These are phyloP conservation scores for Drosophila erecta DNA, from an alignment of 1,140 invertebrate species.

Conservation along the genomic window DNA sequence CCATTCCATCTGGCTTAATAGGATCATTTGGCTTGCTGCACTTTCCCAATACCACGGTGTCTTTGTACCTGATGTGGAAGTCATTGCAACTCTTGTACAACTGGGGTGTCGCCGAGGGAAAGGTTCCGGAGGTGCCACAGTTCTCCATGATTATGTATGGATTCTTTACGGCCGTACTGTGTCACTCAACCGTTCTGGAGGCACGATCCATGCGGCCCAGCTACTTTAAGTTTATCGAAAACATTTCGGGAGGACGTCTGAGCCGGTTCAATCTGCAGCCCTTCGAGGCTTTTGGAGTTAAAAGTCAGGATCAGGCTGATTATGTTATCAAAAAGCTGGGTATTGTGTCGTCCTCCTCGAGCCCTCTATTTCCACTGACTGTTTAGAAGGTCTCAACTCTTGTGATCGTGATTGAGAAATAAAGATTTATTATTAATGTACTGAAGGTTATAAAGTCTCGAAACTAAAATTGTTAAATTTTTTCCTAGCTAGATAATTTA, in stretches of 20 bases:
- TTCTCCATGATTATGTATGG: constrained; percentile 89
- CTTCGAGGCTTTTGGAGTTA: constrained; percentile 87
- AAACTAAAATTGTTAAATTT: no score
- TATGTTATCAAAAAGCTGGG: constrained; percentile 76
- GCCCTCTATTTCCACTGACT: constrained; percentile 37
- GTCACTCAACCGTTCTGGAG: constrained; percentile 92
- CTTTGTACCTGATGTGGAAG: constrained; percentile 90
- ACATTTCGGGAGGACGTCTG: constrained; percentile 86
- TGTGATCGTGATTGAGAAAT: no score
- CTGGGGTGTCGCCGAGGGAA: constrained; percentile 85
- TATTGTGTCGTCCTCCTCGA: constrained; percentile 42
- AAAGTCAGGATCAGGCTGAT: constrained; percentile 83
- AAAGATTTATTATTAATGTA: not conserved
- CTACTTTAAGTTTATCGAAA: constrained; percentile 92
- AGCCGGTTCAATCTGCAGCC: constrained; percentile 71
- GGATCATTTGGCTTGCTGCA: constrained; percentile 87
- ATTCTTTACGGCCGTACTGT: constrained; percentile 91
- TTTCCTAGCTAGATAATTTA: not conserved
- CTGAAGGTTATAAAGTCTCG: not conserved
- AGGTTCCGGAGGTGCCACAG: constrained; percentile 87
- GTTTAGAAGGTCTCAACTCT: constrained; percentile 1
- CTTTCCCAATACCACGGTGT: constrained; percentile 88
- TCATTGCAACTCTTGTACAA: constrained; percentile 88
- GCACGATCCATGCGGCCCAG: constrained; percentile 90
- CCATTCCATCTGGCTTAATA: constrained; percentile 88